These are phyloP conservation scores for Gallinago stenura DNA, from an alignment of 2,797 vertebrate genomes.

Conservation along the genomic window DNA sequence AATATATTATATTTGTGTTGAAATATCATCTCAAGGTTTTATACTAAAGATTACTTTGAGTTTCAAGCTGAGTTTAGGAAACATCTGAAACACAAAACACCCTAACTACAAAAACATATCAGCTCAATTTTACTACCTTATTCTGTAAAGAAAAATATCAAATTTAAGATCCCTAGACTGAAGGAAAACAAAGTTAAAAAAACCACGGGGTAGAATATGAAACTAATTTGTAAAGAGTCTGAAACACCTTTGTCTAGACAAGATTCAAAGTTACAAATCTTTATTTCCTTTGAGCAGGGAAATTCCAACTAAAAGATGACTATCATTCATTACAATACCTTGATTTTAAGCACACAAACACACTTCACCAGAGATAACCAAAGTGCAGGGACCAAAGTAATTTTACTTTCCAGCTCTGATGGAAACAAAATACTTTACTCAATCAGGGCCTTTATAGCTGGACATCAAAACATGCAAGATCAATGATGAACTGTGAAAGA, in stretches of 20 bases:
- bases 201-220: neutral
- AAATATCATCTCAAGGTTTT: conserved; percentile 23
- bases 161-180: neutral
- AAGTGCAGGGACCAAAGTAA: neutral
- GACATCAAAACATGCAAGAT: neutral
- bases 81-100: conserved; percentile 2
- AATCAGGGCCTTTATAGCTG: neutral
- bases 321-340: neutral
- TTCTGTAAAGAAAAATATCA: neutral
- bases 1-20: conserved; percentile 64
- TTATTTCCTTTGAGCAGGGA: neutral
- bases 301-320: neutral
- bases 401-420: neutral
- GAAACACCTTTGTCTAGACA: neutral
- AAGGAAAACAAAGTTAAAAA: neutral
- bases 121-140: neutral
- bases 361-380: neutral
- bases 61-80: neutral
- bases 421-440: neutral
- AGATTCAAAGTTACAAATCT: neutral
- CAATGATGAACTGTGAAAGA: neutral
- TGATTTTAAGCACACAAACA: neutral
- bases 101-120: neutral
- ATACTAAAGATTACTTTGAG: neutral
- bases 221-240: conserved; percentile 2